phyloP scores from a whole-genome alignment of 1,140 invertebrate species.

The Anthonomus grandis region DNA sequence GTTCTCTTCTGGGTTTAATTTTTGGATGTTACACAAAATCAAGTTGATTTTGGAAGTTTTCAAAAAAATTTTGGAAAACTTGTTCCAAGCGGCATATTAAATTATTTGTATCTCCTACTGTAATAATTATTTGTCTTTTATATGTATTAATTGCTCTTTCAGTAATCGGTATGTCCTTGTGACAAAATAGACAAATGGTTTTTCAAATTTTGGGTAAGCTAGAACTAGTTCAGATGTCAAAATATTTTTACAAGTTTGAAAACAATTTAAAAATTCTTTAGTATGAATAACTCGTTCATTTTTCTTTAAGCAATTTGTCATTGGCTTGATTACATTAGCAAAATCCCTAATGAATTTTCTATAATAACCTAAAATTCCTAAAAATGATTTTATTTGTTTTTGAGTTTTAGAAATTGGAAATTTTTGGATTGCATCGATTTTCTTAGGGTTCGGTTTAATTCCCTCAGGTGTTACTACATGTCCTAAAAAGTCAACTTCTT shows the following conservation, averaged over 20 bases:
- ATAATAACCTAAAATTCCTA: constrained; percentile 30
- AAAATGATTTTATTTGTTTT: constrained; percentile 35
- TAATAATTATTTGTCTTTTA: too few relatives aligned
- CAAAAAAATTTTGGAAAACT: too few relatives aligned
- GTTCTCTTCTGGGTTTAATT: too few relatives aligned
- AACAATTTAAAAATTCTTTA: constrained; percentile 4
- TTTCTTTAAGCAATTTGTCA: constrained; percentile 16
- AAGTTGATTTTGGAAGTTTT: too few relatives aligned
- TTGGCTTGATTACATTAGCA: constrained; percentile 24
- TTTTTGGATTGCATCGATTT: constrained; percentile 30
- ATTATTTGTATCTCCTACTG: too few relatives aligned
- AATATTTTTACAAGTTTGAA: constrained; percentile 15
- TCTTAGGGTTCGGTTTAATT: constrained; percentile 34
- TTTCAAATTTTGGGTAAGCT: constrained; percentile 7
- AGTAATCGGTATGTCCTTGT: too few relatives aligned
- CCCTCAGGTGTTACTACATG: constrained; percentile 31
- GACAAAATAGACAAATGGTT: too few relatives aligned
- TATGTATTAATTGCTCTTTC: too few relatives aligned
- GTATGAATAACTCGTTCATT: constrained; percentile 2
- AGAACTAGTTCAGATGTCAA: constrained; percentile 2
- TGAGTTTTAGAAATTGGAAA: constrained; percentile 34
- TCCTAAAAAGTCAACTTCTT: constrained; percentile 32
- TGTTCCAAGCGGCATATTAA: too few relatives aligned
- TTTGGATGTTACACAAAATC: too few relatives aligned
- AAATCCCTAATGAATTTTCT: constrained; percentile 36